Percentiles rank a stretch among this genome's conserved stretches.
These are phyloP conservation scores for Dryadula phaetusa DNA, from an alignment of 2,888 invertebrate species.

Conservation along the genomic window DNA sequence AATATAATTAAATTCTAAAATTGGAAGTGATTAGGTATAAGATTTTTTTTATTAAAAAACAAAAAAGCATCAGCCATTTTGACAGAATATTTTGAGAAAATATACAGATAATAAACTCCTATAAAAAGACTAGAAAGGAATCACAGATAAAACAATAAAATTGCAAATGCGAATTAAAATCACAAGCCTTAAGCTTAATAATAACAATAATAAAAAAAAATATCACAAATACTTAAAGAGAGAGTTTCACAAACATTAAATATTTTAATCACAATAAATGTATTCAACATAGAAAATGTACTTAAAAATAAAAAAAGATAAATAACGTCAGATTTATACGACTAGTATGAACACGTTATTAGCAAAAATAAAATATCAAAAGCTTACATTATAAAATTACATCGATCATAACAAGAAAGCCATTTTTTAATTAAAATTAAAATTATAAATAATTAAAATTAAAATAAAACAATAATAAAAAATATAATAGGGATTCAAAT, in stretches of 20 bases:
- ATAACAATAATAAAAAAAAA: constrained; percentile 1
- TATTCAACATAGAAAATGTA: constrained; percentile 4
- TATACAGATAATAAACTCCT: not conserved
- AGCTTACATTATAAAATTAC: not conserved
- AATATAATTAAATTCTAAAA: constrained; percentile 27
- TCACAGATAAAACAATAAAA: constrained; percentile 22
- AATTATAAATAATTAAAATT: too few species aligned
- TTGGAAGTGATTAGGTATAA: constrained; percentile 22
- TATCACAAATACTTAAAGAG: constrained; percentile 11
- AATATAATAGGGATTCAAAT: too few species aligned
- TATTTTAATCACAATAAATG: constrained; percentile 17
- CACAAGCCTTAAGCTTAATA: constrained; percentile 25
- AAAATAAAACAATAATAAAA: too few species aligned
- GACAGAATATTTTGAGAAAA: not conserved
- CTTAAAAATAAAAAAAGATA: not conserved
- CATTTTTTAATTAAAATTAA: not conserved
- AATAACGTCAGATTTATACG: not conserved
- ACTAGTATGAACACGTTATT: constrained; percentile 11
- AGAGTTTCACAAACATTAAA: constrained; percentile 1
- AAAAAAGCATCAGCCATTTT: constrained; percentile 15
- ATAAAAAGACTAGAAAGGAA: constrained; percentile 19
- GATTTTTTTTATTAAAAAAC: constrained; percentile 13
- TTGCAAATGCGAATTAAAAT: constrained; percentile 16
- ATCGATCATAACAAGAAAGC: not conserved
- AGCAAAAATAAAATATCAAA: constrained; percentile 3